Conservation (phyloP, 2,113 vertebrate species). For the Sinocyclocheilus grahami region DNA sequence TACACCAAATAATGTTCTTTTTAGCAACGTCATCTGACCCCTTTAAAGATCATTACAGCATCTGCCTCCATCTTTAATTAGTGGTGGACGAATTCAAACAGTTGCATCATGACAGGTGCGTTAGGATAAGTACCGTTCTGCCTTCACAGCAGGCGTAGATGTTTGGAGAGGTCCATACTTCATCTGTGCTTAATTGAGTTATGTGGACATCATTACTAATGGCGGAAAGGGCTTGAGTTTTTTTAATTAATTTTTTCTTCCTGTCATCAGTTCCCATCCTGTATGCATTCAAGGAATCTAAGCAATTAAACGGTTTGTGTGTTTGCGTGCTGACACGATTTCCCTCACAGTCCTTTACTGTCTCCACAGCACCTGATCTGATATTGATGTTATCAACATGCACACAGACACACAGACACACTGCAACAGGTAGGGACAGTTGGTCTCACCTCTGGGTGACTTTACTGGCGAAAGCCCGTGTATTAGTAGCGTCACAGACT, state of each 20-base stretch:
- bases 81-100: background rate
- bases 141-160: background rate
- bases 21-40: no score
- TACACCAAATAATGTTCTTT: no score
- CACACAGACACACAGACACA: conserved; percentile 35
- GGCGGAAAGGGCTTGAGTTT: background rate
- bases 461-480: conserved; percentile 41
- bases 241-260: background rate
- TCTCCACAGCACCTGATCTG: conserved; percentile 17
- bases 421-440: conserved; percentile 40
- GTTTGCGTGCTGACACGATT: background rate
- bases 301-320: background rate
- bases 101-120: background rate
- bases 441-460: conserved; percentile 23
- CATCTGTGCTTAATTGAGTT: conserved; percentile 3
- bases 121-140: background rate
- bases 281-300: background rate
- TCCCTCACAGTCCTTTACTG: background rate
- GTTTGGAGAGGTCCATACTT: background rate
- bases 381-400: conserved; percentile 23
- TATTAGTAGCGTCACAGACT: conserved; percentile 62
- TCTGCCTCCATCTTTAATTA: conserved; percentile 14
- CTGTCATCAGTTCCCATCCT: background rate
- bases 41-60: background rate
- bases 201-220: conserved; percentile 8